Evolutionary conservation across 2,888 invertebrate species (phyloP).

Genomic region (Archaeoteleia sp.): DNA sequence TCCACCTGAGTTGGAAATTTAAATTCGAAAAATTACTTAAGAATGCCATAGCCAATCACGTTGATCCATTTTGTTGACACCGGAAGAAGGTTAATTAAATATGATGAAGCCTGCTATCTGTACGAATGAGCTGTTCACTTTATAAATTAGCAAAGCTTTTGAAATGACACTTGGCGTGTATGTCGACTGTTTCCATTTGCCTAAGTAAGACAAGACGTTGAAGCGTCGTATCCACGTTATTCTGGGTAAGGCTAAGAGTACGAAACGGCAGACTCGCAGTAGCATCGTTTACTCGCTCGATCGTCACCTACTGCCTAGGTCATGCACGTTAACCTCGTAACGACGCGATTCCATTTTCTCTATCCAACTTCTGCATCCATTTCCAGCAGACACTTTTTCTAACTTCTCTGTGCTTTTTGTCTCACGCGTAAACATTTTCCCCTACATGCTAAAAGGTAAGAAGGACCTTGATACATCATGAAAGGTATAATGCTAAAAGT

Average conservation of each 20-base stretch:
- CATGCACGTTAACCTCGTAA: conserved; percentile 12
- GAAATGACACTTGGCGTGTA: background rate
- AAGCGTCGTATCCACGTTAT: background rate
- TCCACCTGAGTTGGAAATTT: too few species aligned
- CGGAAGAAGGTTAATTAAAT: too few species aligned
- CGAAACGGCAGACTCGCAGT: background rate
- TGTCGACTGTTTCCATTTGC: conserved; percentile 1
- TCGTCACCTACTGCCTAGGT: conserved; percentile 2
- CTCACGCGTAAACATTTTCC: background rate
- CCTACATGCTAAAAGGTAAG: too few species aligned
- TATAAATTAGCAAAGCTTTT: background rate
- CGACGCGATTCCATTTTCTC: conserved; percentile 7
- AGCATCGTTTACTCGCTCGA: background rate
- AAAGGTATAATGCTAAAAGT: too few species aligned
- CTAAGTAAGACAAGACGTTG: conserved; percentile 5
- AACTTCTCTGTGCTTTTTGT: background rate
- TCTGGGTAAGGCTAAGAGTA: background rate
- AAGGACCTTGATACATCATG: too few species aligned
- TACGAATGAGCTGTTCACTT: background rate
- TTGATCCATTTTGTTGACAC: too few species aligned
- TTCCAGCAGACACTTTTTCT: background rate
- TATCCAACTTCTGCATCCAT: conserved; percentile 1
- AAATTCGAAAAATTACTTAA: too few species aligned
- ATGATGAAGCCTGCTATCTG: too few species aligned
- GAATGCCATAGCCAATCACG: too few species aligned